Percentiles rank a stretch among this genome's conserved stretches.
Evolutionary conservation across 2,888 invertebrate genomes (phyloP).

Genomic region (Sympetrum striolatum): DNA sequence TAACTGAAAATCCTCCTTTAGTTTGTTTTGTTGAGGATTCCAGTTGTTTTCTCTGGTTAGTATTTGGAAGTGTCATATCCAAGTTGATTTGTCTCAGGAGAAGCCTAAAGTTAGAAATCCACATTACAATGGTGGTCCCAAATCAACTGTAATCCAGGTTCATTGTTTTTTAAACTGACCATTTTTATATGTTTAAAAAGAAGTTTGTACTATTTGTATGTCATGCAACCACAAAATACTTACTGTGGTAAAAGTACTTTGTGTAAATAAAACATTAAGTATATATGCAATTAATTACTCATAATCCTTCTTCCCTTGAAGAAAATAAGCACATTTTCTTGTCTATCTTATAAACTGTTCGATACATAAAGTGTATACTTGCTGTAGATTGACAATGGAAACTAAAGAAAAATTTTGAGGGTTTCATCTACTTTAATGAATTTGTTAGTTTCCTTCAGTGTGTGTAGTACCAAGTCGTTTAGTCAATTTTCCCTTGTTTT

Average conservation of each 20-base stretch:
- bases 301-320: too few species aligned
- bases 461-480: too few species aligned
- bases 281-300: not conserved
- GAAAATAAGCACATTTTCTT: too few species aligned
- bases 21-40: not conserved
- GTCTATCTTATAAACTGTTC: too few species aligned
- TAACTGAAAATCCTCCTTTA: not conserved
- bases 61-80: not conserved
- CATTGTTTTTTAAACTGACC: not conserved
- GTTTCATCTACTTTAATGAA: too few species aligned
- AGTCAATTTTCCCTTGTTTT: too few species aligned
- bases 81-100: not conserved
- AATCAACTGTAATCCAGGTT: not conserved
- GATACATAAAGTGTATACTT: too few species aligned
- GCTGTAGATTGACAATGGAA: too few species aligned
- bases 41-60: not conserved
- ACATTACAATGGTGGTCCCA: not conserved
- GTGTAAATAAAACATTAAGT: constrained; percentile 19
- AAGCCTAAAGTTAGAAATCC: not conserved
- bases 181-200: constrained; percentile 12
- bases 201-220: constrained; percentile 28
- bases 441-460: too few species aligned
- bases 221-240: constrained; percentile 13
- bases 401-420: too few species aligned
- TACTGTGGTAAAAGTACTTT: constrained; percentile 21